Evolutionary conservation across 2,113 vertebrate genomes (phyloP), one percentile per base, ranked within the genome.

Genomic region (Rhizomys pruinosus): DNA sequence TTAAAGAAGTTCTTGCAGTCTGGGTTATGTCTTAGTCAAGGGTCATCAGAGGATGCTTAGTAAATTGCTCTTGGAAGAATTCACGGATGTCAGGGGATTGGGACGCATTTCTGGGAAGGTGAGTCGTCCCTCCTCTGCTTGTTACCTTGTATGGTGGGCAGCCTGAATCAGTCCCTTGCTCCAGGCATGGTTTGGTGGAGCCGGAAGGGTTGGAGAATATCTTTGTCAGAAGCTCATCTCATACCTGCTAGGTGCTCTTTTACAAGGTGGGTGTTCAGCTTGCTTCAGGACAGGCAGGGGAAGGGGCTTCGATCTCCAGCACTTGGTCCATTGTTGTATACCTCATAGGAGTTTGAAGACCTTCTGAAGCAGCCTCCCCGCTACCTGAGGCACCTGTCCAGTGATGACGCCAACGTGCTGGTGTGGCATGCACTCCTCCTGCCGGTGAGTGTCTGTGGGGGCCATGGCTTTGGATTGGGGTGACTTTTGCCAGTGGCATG

Each of bases 301-400:
- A 52, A 52, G 52, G 1, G 3, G 23, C 61, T 55, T 72, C 42
- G 22, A 29, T 9, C 7, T 25, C 63, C 20, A 42, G 39, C n/a
- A 7, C 42, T 0, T 2, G 42, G 25, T n/a, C 39, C 6, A 4
- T 29, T 52, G 27, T 32, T 91, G 66, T 87, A 29, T 5, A 52
- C 12, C 44, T 87, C 81, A 11, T 94, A 98, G 98, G 98, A 98
- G 92, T 77, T 98, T 96, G 90, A 96, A 20, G 95, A 91, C 1
- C 93, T 57, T 32, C 95, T 90, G 77, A 9, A 19, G 9, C 16
- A 80, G 12, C 52, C 90, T 8, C 96, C 90, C 27, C 5, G 1
- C 0, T 98, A 96, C 73, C 84, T 98, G 72, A 63, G 44, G 74
- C 11, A 96, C 19, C 73, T 96, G 89, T 69, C 34, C 84, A 63